Evolutionary conservation across 2,888 invertebrate species (phyloP).

Genomic region (Lochmaea crataegi): DNA sequence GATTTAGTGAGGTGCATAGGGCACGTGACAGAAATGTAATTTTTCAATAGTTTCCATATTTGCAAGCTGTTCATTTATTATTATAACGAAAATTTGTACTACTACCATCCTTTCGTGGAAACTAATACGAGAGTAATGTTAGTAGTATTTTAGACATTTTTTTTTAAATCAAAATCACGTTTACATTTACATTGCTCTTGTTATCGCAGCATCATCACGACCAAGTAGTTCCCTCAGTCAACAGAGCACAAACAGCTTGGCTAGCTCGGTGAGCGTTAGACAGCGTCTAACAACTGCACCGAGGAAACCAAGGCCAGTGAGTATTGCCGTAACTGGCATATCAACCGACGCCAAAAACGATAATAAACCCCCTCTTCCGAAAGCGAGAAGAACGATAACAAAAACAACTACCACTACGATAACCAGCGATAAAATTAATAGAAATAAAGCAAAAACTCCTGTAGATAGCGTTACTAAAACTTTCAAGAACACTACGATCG

Average conservation of each 20-base stretch:
- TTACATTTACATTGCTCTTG: neutral
- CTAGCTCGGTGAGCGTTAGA: conserved; percentile 69
- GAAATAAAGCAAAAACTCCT: conserved; percentile 46
- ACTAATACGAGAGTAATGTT: neutral
- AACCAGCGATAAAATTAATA: conserved; percentile 38
- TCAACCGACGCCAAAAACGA: conserved; percentile 65
- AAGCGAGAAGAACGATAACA: conserved; percentile 60
- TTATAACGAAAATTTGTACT: too few relatives aligned
- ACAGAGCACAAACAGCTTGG: conserved; percentile 73
- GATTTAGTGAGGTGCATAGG: neutral
- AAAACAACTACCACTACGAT: conserved; percentile 10
- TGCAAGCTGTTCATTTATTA: too few relatives aligned
- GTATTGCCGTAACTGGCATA: conserved; percentile 87
- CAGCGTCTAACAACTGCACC: conserved; percentile 72
- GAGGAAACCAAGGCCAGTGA: conserved; percentile 81
- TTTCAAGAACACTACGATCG: conserved; percentile 18
- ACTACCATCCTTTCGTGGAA: too few relatives aligned
- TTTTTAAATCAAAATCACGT: neutral
- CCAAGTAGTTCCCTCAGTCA: conserved; percentile 89
- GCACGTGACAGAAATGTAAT: neutral
- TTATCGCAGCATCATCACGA: conserved; percentile 75
- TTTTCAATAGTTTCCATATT: too few relatives aligned
- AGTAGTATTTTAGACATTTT: neutral
- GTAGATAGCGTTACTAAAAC: conserved; percentile 51
- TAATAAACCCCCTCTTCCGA: conserved; percentile 68